Percentiles rank a stretch among this genome's conserved stretches.
These are phyloP conservation scores for Agrilus biguttatus DNA, from an alignment of 2,888 invertebrate genomes.

Conservation along the genomic window DNA sequence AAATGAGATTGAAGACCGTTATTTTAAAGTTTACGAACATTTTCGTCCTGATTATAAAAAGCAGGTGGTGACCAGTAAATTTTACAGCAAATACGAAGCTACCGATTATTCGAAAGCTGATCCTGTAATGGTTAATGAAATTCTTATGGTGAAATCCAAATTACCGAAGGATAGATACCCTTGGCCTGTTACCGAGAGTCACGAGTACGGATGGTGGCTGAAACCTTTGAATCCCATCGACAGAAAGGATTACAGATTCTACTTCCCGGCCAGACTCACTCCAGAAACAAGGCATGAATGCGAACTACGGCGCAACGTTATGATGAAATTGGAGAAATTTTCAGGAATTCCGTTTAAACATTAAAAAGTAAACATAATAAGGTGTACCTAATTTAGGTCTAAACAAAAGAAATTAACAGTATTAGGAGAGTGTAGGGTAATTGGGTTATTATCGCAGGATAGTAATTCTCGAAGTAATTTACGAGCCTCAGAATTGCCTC, in stretches of 20 bases:
- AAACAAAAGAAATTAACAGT: too few species aligned
- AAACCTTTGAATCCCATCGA: conserved; percentile 15
- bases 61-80: conserved; percentile 20
- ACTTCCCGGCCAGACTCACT: conserved; percentile 8
- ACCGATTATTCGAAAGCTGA: conserved; percentile 15
- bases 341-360: conserved; percentile 14
- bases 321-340: conserved; percentile 13
- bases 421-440: too few species aligned
- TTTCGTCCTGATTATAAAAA: too few species aligned
- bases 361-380: too few species aligned
- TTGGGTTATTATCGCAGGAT: too few species aligned
- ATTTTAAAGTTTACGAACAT: too few species aligned
- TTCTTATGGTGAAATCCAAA: conserved; percentile 17
- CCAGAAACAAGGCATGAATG: conserved; percentile 12
- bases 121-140: conserved; percentile 15
- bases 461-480: too few species aligned
- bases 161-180: conserved; percentile 19
- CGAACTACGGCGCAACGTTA: conserved; percentile 10
- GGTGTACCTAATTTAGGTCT: too few species aligned
- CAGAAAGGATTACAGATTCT: conserved; percentile 18
- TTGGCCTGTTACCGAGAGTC: conserved; percentile 24
- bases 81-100: conserved; percentile 24
- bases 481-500: too few species aligned
- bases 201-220: conserved; percentile 23
- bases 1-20: too few species aligned